These are phyloP conservation scores for Heterodera filipjevi DNA, from an alignment of 2,888 invertebrate species.

Conservation along the genomic window DNA sequence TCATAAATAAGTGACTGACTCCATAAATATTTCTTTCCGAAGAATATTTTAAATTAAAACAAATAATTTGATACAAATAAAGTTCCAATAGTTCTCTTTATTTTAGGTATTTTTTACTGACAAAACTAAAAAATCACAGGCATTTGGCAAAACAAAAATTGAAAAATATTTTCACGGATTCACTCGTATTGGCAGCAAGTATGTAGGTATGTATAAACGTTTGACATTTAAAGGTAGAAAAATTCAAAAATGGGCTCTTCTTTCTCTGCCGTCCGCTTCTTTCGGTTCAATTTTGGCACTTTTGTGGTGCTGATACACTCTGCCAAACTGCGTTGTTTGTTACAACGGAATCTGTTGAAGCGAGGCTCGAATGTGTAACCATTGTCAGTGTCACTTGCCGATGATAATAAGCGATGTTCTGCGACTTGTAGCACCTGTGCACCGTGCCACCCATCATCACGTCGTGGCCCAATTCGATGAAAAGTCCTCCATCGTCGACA, in stretches of 20 bases:
- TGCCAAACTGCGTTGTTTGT: constrained; percentile 9
- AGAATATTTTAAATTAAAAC: no score
- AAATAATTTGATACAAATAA: no score
- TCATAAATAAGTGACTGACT: no score
- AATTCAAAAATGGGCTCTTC: background rate
- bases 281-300: constrained; percentile 1
- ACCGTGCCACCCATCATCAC: constrained; percentile 59
- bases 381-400: constrained; percentile 44
- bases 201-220: background rate
- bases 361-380: background rate
- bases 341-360: constrained; percentile 19
- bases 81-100: no score
- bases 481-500: constrained; percentile 56
- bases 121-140: no score
- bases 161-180: no score
- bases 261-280: background rate
- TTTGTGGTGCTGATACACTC: constrained; percentile 18
- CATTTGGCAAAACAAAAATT: no score
- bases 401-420: constrained; percentile 61
- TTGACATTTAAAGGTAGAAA: no score
- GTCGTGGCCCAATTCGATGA: constrained; percentile 60
- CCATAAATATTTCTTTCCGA: no score
- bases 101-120: no score
- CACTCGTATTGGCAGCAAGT: no score
- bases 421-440: constrained; percentile 60